These are phyloP conservation scores for Heterohyrax brucei DNA, from an alignment of 2,797 vertebrate species.

Conservation along the genomic window DNA sequence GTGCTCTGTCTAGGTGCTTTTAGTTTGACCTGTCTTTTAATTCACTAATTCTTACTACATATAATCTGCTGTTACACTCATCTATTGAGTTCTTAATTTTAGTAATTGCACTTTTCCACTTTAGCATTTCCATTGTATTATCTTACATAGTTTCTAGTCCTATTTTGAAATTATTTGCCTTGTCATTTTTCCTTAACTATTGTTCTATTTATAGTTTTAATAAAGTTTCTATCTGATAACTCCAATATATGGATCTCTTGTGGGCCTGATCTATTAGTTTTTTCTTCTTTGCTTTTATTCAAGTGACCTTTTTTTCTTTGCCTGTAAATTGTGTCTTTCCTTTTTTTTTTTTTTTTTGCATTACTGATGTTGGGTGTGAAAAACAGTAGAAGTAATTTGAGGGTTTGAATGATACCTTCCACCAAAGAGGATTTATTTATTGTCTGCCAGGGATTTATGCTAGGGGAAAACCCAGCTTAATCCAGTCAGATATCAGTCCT, in stretches of 20 bases:
- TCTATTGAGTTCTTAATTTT: neutral
- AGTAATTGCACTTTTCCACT: slow-evolving; percentile 1
- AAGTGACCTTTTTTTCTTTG: slow-evolving; percentile 32
- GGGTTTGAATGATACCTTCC: neutral
- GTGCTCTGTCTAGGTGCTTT: slow-evolving; percentile 37
- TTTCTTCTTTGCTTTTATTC: slow-evolving; percentile 13
- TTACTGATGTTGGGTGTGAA: slow-evolving; percentile 39
- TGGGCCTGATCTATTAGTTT: neutral
- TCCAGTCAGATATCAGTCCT: neutral
- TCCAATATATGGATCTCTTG: neutral
- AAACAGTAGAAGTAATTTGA: slow-evolving; percentile 52
- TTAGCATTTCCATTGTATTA: slow-evolving; percentile 43
- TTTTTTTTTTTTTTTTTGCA: slow-evolving; percentile 37
- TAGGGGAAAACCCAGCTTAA: neutral
- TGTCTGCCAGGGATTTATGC: neutral
- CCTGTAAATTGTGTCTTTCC: neutral
- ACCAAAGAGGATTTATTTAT: slow-evolving; percentile 51
- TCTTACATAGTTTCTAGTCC: neutral
- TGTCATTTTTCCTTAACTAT: slow-evolving; percentile 12
- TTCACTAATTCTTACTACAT: neutral
- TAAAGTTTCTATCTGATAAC: neutral
- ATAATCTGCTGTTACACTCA: neutral
- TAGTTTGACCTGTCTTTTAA: neutral
- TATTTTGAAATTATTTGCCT: neutral
- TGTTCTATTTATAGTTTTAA: neutral